Base-by-base conservation (phyloP, 2,797 vertebrate genomes). In the Fratercula arctica region DNA sequence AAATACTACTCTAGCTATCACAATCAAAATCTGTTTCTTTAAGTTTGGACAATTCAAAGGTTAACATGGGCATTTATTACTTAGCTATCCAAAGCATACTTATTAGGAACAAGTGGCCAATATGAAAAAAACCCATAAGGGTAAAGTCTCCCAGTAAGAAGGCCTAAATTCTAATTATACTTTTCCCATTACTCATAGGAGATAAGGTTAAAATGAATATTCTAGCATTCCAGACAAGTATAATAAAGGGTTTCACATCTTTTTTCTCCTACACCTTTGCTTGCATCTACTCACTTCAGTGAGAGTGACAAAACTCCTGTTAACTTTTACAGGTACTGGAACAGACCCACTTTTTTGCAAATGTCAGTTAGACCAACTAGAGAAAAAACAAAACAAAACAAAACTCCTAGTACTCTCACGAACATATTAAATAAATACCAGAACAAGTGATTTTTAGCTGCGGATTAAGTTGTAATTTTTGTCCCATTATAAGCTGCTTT, bases 311-410 rank as follows among this genome's bases (percentile, higher is more conserved):
- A 94, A 92, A 89, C 57, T 78, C 85, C 64, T 39, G 75, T 81
- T 87, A 92, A 82, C 29, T 94, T 95, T 94, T 96, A 43, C 82
- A 93, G 76, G 85, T 95, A 94, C 83, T 83, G 43, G 67, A 88
- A 35, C 61, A 92, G 89, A 87, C 53, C 57, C 53, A 81, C 24
- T 76, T 95, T 92, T 90, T 90, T 66, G n/a, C 14, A 80, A 46
- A 68, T 85, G 60, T 89, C 64, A 57, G 45, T 75, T 85, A 70
- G 15, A 73, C 9, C 51, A 73, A 48, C 21, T 59, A 67, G n/a
- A 69, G 12, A 4, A 46, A 67, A 17, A 10, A 51, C 8, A 33
- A 63, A 33, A n/a, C 24, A 10, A 35, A 90, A 39, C 35, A 41
- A 17, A 11, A 24, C 23, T 80, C 15, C 8, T 8, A 68, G 14